Base-by-base conservation (phyloP, 2,797 vertebrate species). In the Pelobates cultripes region DNA sequence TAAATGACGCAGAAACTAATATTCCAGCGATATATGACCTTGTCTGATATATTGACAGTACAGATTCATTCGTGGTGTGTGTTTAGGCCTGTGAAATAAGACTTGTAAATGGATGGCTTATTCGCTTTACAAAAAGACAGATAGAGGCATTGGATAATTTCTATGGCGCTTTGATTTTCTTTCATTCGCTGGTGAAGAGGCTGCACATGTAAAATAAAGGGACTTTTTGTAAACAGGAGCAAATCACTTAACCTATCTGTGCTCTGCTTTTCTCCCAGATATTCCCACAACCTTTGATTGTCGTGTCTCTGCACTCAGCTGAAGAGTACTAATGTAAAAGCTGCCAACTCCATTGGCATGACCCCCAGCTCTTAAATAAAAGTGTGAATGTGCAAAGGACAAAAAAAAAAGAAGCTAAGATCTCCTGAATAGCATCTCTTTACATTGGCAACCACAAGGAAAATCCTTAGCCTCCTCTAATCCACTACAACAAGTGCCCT, bases 271-370 rank as follows among this genome's bases (percentile, higher is more conserved):
- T n/a, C 17, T 8, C 53, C 12, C 10, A 1, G 9, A 70, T 76
- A 44, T 77, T 73, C 80, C 75, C 75, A 77, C 74, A 82, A 44
- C 61, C 70, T 73, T 71, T 45, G 68, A 71, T 9, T 76, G 79
- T 70, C 53, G 67, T 17, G 14, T 66, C 74, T 51, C 47, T 9
- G 47, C 60, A 40, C 60, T 82, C 70, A 12, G 41, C 47, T 83
- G 61, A 78, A 77, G 80, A 68, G 81, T 42, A 28, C 47, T 73
- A 73, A 74, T 78, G 75, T 68, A n/a, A 44, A 47, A 53, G 60
- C 68, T 77, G 60, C 63, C 47, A 41, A 8, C 47, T 28, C 73
- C 42, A 28, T 61, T 13, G 70, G 51, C 5, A 13, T 47, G 74
- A 82, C 80, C 80, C 69, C 9, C 10, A 17, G 74, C 66, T 61